phyloP scores from a whole-genome alignment of 1,140 invertebrate genomes.

The Brachionus plicatilis region DNA sequence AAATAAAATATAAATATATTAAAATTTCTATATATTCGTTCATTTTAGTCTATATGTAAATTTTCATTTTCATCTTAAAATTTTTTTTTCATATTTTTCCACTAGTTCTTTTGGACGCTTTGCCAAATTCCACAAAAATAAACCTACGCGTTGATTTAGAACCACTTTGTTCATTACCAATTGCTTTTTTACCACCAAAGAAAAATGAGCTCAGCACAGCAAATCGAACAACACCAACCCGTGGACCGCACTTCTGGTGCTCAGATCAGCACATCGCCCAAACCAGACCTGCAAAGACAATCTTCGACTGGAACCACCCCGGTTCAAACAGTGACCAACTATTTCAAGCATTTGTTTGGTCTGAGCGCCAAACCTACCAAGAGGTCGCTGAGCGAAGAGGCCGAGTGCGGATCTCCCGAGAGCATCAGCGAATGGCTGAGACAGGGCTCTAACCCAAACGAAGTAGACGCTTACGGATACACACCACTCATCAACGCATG shows the following conservation, averaged over 20 bases:
- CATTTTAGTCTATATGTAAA: background rate
- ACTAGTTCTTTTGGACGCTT: background rate
- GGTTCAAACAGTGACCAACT: background rate
- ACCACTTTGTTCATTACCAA: background rate
- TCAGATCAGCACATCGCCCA: background rate
- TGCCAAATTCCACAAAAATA: background rate
- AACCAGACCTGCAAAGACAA: background rate
- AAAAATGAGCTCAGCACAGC: background rate
- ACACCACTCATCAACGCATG: conserved; percentile 32
- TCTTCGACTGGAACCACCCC: background rate
- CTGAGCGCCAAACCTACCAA: conserved; percentile 1
- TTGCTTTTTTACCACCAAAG: background rate
- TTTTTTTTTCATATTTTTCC: background rate
- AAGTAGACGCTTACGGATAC: conserved; percentile 37
- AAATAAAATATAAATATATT: background rate
- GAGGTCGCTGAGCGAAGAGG: conserved; percentile 26
- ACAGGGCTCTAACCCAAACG: conserved; percentile 36
- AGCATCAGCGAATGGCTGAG: conserved; percentile 28
- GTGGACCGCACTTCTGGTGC: background rate
- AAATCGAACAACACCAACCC: background rate
- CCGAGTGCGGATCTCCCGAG: conserved; percentile 33
- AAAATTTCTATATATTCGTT: background rate
- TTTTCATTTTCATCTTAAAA: background rate
- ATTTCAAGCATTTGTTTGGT: conserved; percentile 16
- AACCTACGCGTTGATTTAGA: background rate